Conservation (phyloP, 2,888 invertebrate species). For the Dicycla oo region DNA sequence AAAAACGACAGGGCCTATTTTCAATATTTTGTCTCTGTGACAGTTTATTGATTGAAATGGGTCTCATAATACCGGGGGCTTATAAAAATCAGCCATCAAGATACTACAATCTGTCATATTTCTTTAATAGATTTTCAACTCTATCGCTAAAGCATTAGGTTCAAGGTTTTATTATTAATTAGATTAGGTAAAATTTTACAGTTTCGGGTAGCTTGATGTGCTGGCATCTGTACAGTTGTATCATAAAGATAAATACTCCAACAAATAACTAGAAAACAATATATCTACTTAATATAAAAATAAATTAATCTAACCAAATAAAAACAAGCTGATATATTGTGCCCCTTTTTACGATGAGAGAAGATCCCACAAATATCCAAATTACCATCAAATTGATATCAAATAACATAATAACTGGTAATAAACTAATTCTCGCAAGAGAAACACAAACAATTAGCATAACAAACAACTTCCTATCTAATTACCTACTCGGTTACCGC, state of each 20-base stretch:
- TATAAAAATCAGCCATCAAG: no score
- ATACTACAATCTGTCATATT: no score
- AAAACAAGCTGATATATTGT: not conserved
- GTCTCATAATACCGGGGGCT: not conserved
- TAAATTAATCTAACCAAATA: not conserved
- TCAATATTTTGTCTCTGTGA: no score
- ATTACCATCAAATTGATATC: constrained; percentile 57
- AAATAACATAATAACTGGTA: constrained; percentile 58
- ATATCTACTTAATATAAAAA: not conserved
- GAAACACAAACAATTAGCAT: constrained; percentile 63
- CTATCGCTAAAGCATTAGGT: no score
- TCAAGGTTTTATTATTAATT: no score
- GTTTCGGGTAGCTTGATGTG: no score
- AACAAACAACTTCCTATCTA: constrained; percentile 71
- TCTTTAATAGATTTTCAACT: no score
- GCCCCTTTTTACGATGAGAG: not conserved
- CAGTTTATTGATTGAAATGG: not conserved
- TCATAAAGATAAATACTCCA: not conserved
- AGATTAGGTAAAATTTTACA: no score
- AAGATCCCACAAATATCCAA: constrained; percentile 11
- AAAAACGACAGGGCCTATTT: no score
- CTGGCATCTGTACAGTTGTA: no score
- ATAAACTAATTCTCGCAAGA: constrained; percentile 54
- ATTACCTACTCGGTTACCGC: constrained; percentile 80
- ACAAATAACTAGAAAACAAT: not conserved